Evolutionary conservation across 2,888 invertebrate species (phyloP).

Genomic region (Eilema depressum): DNA sequence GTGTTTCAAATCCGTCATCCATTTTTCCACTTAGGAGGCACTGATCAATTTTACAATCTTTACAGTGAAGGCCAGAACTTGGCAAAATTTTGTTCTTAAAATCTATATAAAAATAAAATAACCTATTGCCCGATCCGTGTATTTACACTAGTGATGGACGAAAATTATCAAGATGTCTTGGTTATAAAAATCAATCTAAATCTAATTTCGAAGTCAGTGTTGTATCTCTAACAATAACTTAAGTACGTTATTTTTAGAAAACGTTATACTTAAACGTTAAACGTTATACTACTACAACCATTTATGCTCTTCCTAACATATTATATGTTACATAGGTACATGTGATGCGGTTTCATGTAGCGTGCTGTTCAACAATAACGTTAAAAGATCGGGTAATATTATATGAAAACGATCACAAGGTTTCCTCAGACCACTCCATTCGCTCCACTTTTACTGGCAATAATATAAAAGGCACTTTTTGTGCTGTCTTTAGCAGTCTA

Average conservation of each 20-base stretch:
- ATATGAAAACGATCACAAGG: slow-evolving; percentile 56
- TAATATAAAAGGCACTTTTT: slow-evolving; percentile 58
- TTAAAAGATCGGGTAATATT: slow-evolving; percentile 44
- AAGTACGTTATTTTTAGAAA: not conserved
- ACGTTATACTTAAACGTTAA: not conserved
- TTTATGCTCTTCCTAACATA: not conserved
- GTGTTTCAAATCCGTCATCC: not conserved
- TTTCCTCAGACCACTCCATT: slow-evolving; percentile 60
- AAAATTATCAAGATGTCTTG: too few species aligned
- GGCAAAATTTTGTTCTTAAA: too few species aligned
- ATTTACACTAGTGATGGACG: too few species aligned
- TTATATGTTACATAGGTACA: too few species aligned
- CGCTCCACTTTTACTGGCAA: slow-evolving; percentile 64
- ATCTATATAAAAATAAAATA: too few species aligned
- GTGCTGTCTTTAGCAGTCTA: slow-evolving; percentile 20
- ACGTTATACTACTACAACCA: too few species aligned
- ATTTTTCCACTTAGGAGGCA: too few species aligned
- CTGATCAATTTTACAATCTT: too few species aligned
- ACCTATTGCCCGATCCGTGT: too few species aligned
- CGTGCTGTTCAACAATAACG: slow-evolving; percentile 44
- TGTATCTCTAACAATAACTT: not conserved
- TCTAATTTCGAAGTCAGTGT: too few species aligned
- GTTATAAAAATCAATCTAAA: too few species aligned
- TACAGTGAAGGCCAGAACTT: too few species aligned
- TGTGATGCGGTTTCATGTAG: slow-evolving; percentile 15